Conservation (phyloP, 1,140 invertebrate genomes). For the Lepidostoma basale region DNA sequence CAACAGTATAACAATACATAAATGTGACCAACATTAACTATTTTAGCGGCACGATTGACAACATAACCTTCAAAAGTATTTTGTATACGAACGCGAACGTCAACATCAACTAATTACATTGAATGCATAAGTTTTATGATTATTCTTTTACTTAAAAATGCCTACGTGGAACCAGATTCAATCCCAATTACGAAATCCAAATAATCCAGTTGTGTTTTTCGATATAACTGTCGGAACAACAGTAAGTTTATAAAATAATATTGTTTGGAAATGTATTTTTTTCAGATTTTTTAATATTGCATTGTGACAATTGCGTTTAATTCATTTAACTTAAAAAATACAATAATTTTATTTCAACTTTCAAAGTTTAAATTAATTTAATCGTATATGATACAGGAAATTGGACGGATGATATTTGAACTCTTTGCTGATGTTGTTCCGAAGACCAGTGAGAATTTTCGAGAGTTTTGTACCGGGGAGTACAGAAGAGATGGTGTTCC, state of each 20-base stretch:
- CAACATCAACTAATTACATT: too few species aligned
- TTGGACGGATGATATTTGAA: slow-evolving; percentile 96
- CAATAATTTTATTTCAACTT: too few species aligned
- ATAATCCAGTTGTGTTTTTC: slow-evolving; percentile 97
- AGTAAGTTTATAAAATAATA: slow-evolving; percentile 57
- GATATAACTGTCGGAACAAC: slow-evolving; percentile 93
- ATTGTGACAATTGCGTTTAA: too few species aligned
- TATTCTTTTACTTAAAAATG: slow-evolving; percentile 65
- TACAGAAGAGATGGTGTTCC: slow-evolving; percentile 90
- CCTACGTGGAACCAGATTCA: slow-evolving; percentile 93
- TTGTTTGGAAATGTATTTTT: too few species aligned
- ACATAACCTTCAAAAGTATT: too few species aligned
- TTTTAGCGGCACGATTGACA: too few species aligned
- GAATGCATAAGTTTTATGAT: too few species aligned
- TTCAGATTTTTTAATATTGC: too few species aligned
- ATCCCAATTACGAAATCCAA: slow-evolving; percentile 85
- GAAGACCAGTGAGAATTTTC: slow-evolving; percentile 98
- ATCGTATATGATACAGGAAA: slow-evolving; percentile 62
- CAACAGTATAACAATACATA: too few species aligned
- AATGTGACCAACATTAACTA: too few species aligned
- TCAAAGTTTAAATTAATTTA: background rate
- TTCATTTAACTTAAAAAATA: too few species aligned
- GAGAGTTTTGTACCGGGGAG: slow-evolving; percentile 98
- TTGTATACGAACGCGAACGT: too few species aligned
- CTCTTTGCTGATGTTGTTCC: slow-evolving; percentile 96